Conservation (phyloP, 2,888 invertebrate genomes). For the Sisyra nigra region DNA sequence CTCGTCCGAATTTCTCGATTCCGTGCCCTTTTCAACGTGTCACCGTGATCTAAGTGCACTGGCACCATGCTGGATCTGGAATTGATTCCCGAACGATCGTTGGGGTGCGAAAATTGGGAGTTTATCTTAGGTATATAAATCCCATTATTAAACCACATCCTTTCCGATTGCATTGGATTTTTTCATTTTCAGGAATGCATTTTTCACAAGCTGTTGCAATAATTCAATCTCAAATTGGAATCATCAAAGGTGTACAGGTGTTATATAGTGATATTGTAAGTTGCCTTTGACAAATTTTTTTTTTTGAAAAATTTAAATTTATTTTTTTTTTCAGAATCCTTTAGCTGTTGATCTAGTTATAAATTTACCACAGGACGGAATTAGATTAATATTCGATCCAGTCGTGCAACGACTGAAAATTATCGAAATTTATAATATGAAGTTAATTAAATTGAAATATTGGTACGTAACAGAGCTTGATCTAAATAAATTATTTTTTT, state of each 20-base stretch:
- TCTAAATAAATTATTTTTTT: too few relatives aligned
- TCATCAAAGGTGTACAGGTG: conserved; percentile 90
- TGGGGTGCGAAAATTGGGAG: conserved; percentile 97
- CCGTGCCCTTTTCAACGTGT: background rate
- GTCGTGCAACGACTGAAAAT: conserved; percentile 87
- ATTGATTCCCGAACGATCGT: conserved; percentile 86
- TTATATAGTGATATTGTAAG: conserved; percentile 87
- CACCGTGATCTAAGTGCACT: background rate
- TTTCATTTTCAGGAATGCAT: conserved; percentile 74
- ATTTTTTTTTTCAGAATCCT: conserved; percentile 59
- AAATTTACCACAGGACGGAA: conserved; percentile 91
- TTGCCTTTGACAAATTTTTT: conserved; percentile 13
- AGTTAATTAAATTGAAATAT: conserved; percentile 91
- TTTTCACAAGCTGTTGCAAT: conserved; percentile 95
- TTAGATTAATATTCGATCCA: conserved; percentile 93
- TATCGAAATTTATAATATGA: conserved; percentile 96
- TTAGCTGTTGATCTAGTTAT: conserved; percentile 89
- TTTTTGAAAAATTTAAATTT: background rate
- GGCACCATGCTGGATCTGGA: conserved; percentile 85
- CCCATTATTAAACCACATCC: conserved; percentile 3
- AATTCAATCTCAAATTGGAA: conserved; percentile 89
- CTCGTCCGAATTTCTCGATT: background rate
- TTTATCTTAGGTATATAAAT: conserved; percentile 75
- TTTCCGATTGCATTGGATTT: conserved; percentile 17
- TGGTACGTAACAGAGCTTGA: too few relatives aligned